Base-by-base conservation (phyloP, 2,797 vertebrate species). In the Bradypodion pumilum region DNA sequence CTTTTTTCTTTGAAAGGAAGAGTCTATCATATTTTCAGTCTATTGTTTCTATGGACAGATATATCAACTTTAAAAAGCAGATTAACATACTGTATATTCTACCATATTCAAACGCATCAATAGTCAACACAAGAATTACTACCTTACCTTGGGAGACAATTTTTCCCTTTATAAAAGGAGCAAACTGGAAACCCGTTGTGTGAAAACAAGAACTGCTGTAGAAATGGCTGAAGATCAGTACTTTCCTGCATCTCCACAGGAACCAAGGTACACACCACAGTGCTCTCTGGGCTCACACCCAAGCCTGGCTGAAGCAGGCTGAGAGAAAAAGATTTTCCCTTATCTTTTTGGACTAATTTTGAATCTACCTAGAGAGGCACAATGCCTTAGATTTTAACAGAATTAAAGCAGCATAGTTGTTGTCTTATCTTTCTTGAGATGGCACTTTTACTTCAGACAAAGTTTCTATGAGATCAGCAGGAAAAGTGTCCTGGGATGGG, bases 241-340 rank as follows among this genome's bases (percentile, higher is more conserved):
- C 42, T 72, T 7, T 2, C 32, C 42, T 25, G 7, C 56, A 85
- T 92, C 85, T 79, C 92, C 89, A 90, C 74, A 86, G 92, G 66
- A 87, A 93, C 84, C 23, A 69, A 60, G 62, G 74, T 42, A 7
- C n/a, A 81, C 82, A 90, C 92, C 90, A 90, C 79, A 56, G 44
- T 15, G 68, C 25, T 7, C 8, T 32, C 78, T 72, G 72, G 72
- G 82, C 69, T 79, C 73, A 56, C 72, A 72, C 59, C 62, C 78
- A 74, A 27, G 6, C 9, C 8, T 37, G 1, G 10, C 32, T 40
- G 23, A 81, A 15, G 68, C 44, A 73, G 35, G 59, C 35, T 6
- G 27, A 2, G 29, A 13, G 7, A n/a, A 68, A 63, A 73, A 25
- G 42, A 46, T 60, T 78, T 74, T 49, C 52, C n/a, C 12, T 63